A percentile compares a stretch with the other conserved stretches of the same genome.
Conservation (phyloP, 2,113 vertebrate species). For the Rhynchomys soricoides region DNA sequence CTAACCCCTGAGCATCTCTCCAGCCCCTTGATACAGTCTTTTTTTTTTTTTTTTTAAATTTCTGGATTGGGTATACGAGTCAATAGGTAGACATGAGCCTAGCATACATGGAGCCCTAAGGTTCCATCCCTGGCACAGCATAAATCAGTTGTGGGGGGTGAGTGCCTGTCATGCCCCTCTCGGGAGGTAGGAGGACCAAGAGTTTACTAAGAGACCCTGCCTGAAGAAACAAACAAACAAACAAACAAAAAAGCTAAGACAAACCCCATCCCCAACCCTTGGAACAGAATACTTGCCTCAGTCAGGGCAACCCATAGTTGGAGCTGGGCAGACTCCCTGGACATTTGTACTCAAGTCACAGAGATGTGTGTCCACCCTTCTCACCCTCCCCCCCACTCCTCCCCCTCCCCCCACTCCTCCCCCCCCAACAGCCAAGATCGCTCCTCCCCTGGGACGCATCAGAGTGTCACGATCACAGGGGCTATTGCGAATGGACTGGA, state of each 20-base stretch:
- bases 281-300: neutral
- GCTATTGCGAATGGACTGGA: constrained; percentile 54
- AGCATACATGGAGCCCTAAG: neutral
- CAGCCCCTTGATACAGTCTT: neutral
- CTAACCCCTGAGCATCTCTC: neutral
- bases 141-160: too few species aligned
- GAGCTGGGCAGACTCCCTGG: neutral
- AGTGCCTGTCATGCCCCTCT: too few species aligned
- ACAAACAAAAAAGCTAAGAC: neutral
- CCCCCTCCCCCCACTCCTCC: too few species aligned
- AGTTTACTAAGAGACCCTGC: too few species aligned
- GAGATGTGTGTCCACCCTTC: fast-evolving
- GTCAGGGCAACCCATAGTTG: neutral
- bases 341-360: neutral
- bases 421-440: constrained; percentile 72
- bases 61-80: too few species aligned
- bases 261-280: neutral
- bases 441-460: fast-evolving
- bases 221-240: neutral
- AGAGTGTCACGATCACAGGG: fast-evolving
- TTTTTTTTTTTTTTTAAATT: neutral
- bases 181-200: neutral
- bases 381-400: too few species aligned
- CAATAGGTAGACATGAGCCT: neutral
- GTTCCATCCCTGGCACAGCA: neutral